A percentile compares a stretch with the other conserved stretches of the same genome.
Conservation (phyloP, 2,113 vertebrate genomes). For the Chionodraco myersi region DNA sequence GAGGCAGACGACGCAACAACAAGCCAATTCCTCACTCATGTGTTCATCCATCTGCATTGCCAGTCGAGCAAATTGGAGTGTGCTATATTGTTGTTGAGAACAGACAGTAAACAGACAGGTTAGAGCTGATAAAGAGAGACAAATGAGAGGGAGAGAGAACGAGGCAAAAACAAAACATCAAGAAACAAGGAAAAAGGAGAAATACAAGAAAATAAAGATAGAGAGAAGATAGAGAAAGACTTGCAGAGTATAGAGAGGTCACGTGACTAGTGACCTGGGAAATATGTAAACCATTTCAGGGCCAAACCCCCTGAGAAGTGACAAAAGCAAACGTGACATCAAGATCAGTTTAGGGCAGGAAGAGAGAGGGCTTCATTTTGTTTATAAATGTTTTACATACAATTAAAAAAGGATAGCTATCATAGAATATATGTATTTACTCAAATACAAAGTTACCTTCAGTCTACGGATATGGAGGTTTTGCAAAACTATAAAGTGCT, state of each 20-base stretch:
- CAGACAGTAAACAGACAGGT: conserved; percentile 13
- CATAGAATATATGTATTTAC: not conserved
- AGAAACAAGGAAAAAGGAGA: conserved; percentile 11
- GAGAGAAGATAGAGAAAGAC: not conserved
- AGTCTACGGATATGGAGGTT: not conserved
- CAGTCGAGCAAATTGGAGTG: conserved; percentile 53
- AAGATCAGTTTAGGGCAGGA: not conserved
- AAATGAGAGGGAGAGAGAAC: conserved; percentile 19
- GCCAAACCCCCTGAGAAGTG: not conserved
- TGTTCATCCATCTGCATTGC: conserved; percentile 58
- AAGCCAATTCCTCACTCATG: conserved; percentile 50
- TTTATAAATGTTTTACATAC: not conserved
- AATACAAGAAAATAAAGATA: not conserved
- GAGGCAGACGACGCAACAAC: conserved; percentile 39
- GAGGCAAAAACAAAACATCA: conserved; percentile 25
- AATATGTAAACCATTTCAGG: not conserved
- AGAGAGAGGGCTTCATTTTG: not conserved
- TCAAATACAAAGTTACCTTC: not conserved
- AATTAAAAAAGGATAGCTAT: not conserved
- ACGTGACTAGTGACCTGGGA: conserved; percentile 16
- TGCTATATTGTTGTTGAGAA: conserved; percentile 50
- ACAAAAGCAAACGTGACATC: conserved; percentile 1
- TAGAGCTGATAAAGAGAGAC: conserved; percentile 24
- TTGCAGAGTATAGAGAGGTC: conserved; percentile 1
- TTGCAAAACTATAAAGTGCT: not conserved